Evolutionary conservation across 1,140 invertebrate genomes (phyloP), one percentile per base, ranked within the genome.

Genomic region (Araneus ventricosus): DNA sequence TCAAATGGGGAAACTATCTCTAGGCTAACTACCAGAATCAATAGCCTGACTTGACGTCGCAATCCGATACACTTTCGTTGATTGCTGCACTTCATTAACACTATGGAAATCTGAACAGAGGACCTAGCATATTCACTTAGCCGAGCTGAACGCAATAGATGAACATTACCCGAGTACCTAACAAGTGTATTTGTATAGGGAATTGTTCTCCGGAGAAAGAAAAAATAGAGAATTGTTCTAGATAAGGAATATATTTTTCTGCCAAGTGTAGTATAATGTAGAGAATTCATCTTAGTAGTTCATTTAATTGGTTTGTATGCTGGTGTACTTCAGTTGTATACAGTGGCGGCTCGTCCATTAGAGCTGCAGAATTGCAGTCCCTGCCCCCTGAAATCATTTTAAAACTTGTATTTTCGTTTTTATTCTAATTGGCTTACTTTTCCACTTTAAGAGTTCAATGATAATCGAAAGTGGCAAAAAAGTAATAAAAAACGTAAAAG

Each of bases 1-100:
- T 75, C 34, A 22, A 37, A 75, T 37, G 30, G 70, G 70, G 34
- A 75, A 75, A 75, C 27, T 14, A 30, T 22, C 70, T 22, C 70
- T 22, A 37, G 30, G 34, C 70, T 75, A 34, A 70, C 70, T 75
- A 75, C 4, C 34, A 34, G 70, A 75, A 75, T 75, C 70, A 37
- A 75, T 75, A 75, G 8, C 30, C 70, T 10, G 63, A 67, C n/a
- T 67, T 8, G 63, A 24, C 67, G 10, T 70, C 67, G 17, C 27
- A 75, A 75, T 75, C 14, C 70, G 30, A 75, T 75, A 75, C 70
- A 75, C 70, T 75, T 75, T 75, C 70, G 30, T 37, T 75, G 70
- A 75, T 75, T 75, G n/a, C 70, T 34, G 70, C 37, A 75, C 70
- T 75, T 75, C 70, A 75, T 75, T 34, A 75, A 75, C 70, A 34